Base-by-base conservation (phyloP, 2,888 invertebrate genomes). In the Gryllus longicercus region DNA sequence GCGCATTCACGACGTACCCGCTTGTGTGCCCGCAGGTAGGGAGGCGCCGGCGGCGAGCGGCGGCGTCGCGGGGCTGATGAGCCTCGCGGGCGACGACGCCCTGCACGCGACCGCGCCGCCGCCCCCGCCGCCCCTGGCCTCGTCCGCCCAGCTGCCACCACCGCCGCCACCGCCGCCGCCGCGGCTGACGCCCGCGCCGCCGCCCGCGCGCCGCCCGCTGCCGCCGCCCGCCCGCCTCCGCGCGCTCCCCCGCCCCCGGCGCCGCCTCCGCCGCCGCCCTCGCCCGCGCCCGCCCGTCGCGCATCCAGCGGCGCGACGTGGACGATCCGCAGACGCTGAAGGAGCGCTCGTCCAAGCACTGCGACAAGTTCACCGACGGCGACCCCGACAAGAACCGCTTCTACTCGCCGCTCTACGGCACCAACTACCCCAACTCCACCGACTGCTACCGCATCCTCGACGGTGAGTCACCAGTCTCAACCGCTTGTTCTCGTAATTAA, bases 391-490 rank as follows among this genome's bases (percentile, higher is more conserved):
- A 89, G 84, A 88, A 88, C 83, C 92, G 92, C 85, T 91, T 94
- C 85, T 92, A 90, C 85, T 93, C 93, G 83, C 94, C 94, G 0
- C 91, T 91, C 83, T 92, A 91, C 87, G 93, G 93, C 14, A 88
- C 88, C 79, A 86, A 89, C 81, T 94, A 94, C 87, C 92, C 93
- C 12, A 91, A 91, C 84, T 89, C 90, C 83, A 91, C 91, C 51
- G 91, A 92, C 84, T 94, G 94, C 86, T 89, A 91, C 81, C 89
- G 90, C 81, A 88, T 92, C 25, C 88, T 94, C 81, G 89, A 90
- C 88, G 94, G 94, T 94, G 86, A 89, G 89, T 87, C 1, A 63
- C 8, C 38, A 8, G 8, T 8, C 5, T 38, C 5, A 8, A 38
- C 21, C 21, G 1, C 21, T 21, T 21, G 21, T 21, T 21, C 21